Evolutionary conservation across 2,113 vertebrate genomes (phyloP).

Genomic region (Bufo gargarizans): DNA sequence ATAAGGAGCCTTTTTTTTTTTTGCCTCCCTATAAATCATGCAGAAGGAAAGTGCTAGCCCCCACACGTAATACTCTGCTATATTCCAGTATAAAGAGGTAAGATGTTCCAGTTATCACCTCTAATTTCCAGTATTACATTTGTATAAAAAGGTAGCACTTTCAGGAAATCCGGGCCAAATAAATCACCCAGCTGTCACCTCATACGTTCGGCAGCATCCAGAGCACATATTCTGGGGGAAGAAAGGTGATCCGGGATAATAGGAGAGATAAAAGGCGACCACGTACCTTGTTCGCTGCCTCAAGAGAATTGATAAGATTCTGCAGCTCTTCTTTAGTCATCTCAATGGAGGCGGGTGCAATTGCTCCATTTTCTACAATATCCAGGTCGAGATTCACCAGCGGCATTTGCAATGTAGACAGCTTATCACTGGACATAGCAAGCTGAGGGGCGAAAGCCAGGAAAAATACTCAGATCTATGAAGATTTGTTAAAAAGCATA

Average conservation of each 20-base stretch:
- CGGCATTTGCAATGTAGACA: slow-evolving; percentile 88
- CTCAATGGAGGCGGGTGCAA: slow-evolving; percentile 82
- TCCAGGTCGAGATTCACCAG: slow-evolving; percentile 89
- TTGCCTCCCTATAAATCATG: neutral
- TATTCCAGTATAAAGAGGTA: neutral
- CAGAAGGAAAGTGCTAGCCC: neutral
- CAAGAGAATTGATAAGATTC: slow-evolving; percentile 83
- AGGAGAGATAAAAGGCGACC: neutral
- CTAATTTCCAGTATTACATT: slow-evolving; percentile 10
- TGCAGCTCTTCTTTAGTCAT: slow-evolving; percentile 92
- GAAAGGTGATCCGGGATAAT: neutral
- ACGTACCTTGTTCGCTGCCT: slow-evolving; percentile 92
- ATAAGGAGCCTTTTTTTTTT: neutral
- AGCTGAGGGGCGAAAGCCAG: slow-evolving; percentile 71
- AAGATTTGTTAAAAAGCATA: neutral
- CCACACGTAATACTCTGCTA: neutral
- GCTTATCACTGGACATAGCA: slow-evolving; percentile 94
- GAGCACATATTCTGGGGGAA: neutral
- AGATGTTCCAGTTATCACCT: neutral
- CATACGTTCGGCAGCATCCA: neutral
- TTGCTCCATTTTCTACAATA: slow-evolving; percentile 78
- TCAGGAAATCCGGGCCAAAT: neutral
- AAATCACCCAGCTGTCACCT: neutral
- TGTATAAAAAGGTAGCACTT: slow-evolving; percentile 1
- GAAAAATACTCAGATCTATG: neutral